These are phyloP conservation scores for Thymelicus acteon DNA, from an alignment of 2,888 invertebrate genomes.

Conservation along the genomic window DNA sequence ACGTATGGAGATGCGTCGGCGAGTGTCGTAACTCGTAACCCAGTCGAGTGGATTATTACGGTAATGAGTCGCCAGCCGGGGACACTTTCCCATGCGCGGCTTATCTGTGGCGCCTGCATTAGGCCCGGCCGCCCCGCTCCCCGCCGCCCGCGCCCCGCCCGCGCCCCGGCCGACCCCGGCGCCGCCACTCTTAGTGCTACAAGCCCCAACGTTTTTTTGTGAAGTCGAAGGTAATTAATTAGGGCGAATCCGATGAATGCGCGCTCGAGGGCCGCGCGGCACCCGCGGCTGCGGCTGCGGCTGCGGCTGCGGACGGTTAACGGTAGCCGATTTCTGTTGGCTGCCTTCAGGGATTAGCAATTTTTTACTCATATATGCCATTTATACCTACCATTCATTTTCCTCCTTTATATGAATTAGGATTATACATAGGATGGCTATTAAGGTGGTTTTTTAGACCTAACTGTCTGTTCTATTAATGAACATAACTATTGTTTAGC, in stretches of 20 bases:
- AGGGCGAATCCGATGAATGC: conserved; percentile 50
- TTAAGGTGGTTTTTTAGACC: no score
- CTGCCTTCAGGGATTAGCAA: neutral
- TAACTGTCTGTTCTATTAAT: no score
- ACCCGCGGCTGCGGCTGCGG: neutral
- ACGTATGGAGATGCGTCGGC: conserved; percentile 24
- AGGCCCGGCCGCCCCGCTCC: conserved; percentile 44
- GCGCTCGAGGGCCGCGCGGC: conserved; percentile 11
- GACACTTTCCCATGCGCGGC: conserved; percentile 66
- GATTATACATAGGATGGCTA: no score
- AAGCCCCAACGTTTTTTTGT: conserved; percentile 68
- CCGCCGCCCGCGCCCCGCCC: conserved; percentile 31
- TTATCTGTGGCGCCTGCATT: conserved; percentile 68
- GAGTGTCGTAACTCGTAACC: conserved; percentile 34
- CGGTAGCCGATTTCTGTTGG: conserved; percentile 13
- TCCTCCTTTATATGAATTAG: no score
- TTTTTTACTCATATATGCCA: no score
- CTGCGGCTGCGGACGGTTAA: neutral
- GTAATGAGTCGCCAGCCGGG: conserved; percentile 45
- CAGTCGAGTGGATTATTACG: conserved; percentile 37
- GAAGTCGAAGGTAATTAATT: conserved; percentile 76
- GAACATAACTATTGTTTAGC: no score
- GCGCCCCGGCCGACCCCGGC: conserved; percentile 51
- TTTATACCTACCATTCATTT: no score
- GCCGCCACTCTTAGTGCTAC: conserved; percentile 78